These are phyloP conservation scores for Limnothrissa miodon DNA, from an alignment of 2,113 vertebrate species.

Conservation along the genomic window DNA sequence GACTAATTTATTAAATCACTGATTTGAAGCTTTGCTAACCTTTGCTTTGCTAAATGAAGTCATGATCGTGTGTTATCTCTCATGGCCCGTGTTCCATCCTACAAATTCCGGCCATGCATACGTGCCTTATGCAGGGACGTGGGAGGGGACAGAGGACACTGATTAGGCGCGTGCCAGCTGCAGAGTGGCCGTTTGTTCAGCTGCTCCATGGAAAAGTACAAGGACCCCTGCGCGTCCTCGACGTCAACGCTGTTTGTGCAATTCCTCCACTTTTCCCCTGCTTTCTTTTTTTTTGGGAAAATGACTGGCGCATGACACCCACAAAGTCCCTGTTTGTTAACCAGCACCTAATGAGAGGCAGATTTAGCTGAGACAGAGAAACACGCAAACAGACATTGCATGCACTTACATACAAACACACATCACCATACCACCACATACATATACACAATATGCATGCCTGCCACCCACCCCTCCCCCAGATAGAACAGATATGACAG, in stretches of 20 bases:
- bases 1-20: no score
- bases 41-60: no score
- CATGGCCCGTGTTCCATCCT: background rate
- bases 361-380: background rate
- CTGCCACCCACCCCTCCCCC: background rate
- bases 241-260: background rate
- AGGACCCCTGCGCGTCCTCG: background rate
- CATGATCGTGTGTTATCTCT: no score
- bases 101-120: no score
- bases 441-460: background rate
- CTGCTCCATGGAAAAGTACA: constrained; percentile 3
- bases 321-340: background rate
- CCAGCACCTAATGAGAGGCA: background rate
- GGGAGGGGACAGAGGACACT: background rate
- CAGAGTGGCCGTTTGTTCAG: background rate
- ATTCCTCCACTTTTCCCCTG: background rate
- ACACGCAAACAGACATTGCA: background rate
- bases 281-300: background rate
- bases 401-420: background rate
- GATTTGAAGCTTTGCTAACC: no score
- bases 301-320: background rate
- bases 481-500: background rate
- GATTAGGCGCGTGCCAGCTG: background rate
- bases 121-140: background rate
- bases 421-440: background rate